Percentiles rank a stretch among this genome's conserved stretches.
These are phyloP conservation scores for Linnaemya tessellans DNA, from an alignment of 2,888 invertebrate genomes.

Conservation along the genomic window DNA sequence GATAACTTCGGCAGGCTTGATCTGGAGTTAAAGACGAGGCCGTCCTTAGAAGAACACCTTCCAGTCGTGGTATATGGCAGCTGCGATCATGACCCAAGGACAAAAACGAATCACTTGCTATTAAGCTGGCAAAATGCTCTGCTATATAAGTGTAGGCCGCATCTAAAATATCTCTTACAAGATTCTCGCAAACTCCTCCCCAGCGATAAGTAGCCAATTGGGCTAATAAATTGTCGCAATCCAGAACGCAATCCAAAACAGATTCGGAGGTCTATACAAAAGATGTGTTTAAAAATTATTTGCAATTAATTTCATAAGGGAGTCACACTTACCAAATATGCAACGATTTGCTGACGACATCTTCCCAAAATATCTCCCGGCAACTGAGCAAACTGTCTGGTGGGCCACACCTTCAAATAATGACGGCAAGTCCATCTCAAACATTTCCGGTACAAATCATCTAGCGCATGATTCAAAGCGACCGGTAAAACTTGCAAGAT, in stretches of 20 bases:
- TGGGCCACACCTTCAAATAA: constrained; percentile 95
- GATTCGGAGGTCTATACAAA: constrained; percentile 87
- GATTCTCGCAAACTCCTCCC: constrained; percentile 88
- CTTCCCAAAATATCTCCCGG: constrained; percentile 92
- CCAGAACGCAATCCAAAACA: constrained; percentile 91
- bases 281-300: background rate
- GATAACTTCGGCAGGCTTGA: constrained; percentile 91
- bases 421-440: constrained; percentile 94
- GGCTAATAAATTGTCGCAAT: constrained; percentile 91
- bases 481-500: constrained; percentile 94
- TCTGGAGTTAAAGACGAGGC: constrained; percentile 92
- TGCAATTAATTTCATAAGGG: background rate
- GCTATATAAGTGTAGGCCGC: constrained; percentile 91
- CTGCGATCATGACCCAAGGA: constrained; percentile 88
- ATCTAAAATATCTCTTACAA: constrained; percentile 91
- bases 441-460: constrained; percentile 93
- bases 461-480: constrained; percentile 92
- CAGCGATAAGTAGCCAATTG: constrained; percentile 92
- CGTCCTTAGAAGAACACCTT: constrained; percentile 91
- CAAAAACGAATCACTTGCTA: constrained; percentile 87
- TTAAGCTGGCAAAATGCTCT: constrained; percentile 89
- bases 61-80: constrained; percentile 89
- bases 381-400: constrained; percentile 93
- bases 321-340: constrained; percentile 87
- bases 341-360: constrained; percentile 92